A percentile compares a stretch with the other conserved stretches of the same genome.
Conservation (phyloP, 23 tunicate genomes). For the Diplosoma virens region DNA sequence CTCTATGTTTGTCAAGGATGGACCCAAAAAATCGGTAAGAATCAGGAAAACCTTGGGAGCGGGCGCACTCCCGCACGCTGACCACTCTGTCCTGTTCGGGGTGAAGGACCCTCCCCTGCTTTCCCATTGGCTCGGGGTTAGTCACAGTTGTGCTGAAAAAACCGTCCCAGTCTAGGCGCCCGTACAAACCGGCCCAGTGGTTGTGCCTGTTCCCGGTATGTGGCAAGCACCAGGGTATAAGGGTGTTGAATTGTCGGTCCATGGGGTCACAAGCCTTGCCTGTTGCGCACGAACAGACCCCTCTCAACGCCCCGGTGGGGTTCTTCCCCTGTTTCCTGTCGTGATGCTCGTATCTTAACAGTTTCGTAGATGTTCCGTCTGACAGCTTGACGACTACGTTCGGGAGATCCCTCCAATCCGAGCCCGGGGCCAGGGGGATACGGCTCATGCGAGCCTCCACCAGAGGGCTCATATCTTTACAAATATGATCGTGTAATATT, state of each 20-base stretch:
- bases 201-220: constrained; percentile 88
- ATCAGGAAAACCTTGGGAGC: constrained; percentile 96
- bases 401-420: constrained; percentile 94
- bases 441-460: constrained; percentile 61
- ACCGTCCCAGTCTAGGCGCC: constrained; percentile 84
- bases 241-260: constrained; percentile 82
- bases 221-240: constrained; percentile 86
- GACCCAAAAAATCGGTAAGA: constrained; percentile 81
- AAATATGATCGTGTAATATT: constrained; percentile 67
- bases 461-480: constrained; percentile 80
- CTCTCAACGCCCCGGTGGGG: constrained; percentile 76
- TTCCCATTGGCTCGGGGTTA: constrained; percentile 92
- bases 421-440: constrained; percentile 73
- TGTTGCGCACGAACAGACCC: constrained; percentile 72
- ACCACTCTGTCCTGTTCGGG: constrained; percentile 86
- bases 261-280: constrained; percentile 66
- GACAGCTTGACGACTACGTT: constrained; percentile 62
- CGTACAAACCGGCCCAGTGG: constrained; percentile 91
- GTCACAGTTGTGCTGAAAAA: constrained; percentile 89
- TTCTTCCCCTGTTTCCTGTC: constrained; percentile 73
- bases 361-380: constrained; percentile 62
- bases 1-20: constrained; percentile 63
- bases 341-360: constrained; percentile 64
- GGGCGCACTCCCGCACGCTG: constrained; percentile 86
- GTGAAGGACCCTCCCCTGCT: constrained; percentile 91